phyloP scores from a whole-genome alignment of 2,888 invertebrate species.

The Lumbricus terrestris region DNA sequence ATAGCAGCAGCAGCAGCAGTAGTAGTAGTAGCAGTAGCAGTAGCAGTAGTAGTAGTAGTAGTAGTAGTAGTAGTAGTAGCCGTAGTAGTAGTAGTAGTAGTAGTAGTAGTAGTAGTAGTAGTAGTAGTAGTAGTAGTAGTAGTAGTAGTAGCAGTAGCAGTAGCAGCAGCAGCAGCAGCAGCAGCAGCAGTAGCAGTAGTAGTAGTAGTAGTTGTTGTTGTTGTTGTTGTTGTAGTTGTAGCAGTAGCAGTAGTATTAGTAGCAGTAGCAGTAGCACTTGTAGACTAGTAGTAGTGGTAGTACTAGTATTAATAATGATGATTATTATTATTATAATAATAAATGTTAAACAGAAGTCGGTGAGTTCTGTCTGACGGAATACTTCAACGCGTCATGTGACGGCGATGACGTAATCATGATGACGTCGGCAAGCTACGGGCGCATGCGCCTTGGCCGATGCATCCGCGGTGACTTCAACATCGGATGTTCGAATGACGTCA shows the following conservation, averaged over 20 bases:
- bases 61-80: too few species aligned
- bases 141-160: too few species aligned
- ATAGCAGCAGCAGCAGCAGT: too few species aligned
- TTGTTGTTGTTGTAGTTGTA: background rate
- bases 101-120: too few species aligned
- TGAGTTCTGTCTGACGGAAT: slow-evolving; percentile 25
- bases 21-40: too few species aligned
- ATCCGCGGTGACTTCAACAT: slow-evolving; percentile 20
- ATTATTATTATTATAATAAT: too few species aligned
- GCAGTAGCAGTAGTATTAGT: background rate
- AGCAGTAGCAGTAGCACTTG: background rate
- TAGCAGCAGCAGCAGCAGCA: too few species aligned
- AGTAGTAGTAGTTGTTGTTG: background rate
- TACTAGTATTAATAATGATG: background rate
- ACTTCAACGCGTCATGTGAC: slow-evolving; percentile 18
- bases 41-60: too few species aligned
- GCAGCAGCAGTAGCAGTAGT: background rate
- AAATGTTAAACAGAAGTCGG: slow-evolving; percentile 3
- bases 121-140: too few species aligned
- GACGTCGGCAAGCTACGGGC: slow-evolving; percentile 24
- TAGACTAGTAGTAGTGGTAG: background rate
- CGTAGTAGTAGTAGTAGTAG: too few species aligned
- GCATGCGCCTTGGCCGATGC: slow-evolving; percentile 26
- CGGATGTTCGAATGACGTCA: slow-evolving; percentile 26
- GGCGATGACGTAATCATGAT: slow-evolving; percentile 22